Evolutionary conservation across 2,113 vertebrate species (phyloP).

Genomic region (Uria aalge): DNA sequence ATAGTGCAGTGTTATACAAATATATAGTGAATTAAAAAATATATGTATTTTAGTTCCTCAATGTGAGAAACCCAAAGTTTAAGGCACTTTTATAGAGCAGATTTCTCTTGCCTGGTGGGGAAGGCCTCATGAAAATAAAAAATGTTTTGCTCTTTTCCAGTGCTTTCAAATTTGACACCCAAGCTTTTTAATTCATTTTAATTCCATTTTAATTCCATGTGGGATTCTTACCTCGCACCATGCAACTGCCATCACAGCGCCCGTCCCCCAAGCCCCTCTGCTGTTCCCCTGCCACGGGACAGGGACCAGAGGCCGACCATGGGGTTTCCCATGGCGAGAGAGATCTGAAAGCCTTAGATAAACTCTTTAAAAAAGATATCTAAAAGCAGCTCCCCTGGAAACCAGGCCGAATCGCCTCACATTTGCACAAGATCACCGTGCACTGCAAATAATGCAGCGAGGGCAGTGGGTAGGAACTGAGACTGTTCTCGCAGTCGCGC

Average conservation of each 20-base stretch:
- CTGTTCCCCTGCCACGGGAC: background rate
- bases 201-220: too few relatives aligned
- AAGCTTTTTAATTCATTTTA: background rate
- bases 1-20: background rate
- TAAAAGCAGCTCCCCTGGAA: background rate
- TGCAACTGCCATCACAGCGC: accelerated
- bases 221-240: accelerated
- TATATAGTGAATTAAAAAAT: background rate
- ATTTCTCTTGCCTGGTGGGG: background rate
- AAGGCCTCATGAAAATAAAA: background rate
- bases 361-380: background rate
- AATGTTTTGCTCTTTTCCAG: background rate
- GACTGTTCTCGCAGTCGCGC: background rate
- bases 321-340: accelerated
- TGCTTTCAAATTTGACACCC: background rate
- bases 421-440: background rate
- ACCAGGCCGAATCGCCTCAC: accelerated
- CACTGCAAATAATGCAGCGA: background rate
- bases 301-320: background rate
- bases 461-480: background rate
- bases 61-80: background rate
- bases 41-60: background rate
- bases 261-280: background rate
- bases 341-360: background rate
- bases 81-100: background rate